A percentile compares a stretch with the other conserved stretches of the same genome.
These are phyloP conservation scores for Borostomias antarcticus DNA, from an alignment of 2,797 vertebrate genomes.

Conservation along the genomic window DNA sequence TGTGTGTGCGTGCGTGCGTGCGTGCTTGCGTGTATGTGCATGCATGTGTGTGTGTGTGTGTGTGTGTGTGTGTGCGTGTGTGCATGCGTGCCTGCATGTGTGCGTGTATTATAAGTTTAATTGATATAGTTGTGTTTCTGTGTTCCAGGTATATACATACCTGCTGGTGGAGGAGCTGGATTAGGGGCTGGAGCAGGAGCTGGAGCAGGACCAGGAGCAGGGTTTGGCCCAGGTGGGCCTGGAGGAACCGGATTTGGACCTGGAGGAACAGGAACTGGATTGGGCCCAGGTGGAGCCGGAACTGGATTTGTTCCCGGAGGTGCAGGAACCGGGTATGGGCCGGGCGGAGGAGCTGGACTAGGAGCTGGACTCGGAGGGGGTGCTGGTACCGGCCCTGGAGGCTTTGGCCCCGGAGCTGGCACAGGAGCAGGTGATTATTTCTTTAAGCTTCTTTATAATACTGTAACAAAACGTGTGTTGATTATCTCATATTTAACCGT, in stretches of 20 bases:
- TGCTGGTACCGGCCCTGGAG: slow-evolving; percentile 49
- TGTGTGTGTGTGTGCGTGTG: slow-evolving; percentile 4
- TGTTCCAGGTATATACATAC: slow-evolving; percentile 73
- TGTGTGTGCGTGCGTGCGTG: slow-evolving; percentile 6
- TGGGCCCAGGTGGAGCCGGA: slow-evolving; percentile 51
- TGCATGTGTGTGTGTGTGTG: slow-evolving; percentile 1
- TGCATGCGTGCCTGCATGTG: too few relatives aligned
- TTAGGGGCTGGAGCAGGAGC: slow-evolving; percentile 48
- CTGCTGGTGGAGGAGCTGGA: slow-evolving; percentile 60
- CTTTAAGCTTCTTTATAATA: background rate
- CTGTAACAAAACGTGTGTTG: too few relatives aligned
- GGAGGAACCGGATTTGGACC: slow-evolving; percentile 40
- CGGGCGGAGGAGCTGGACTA: slow-evolving; percentile 26
- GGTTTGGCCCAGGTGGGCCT: slow-evolving; percentile 39
- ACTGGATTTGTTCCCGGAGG: slow-evolving; percentile 52
- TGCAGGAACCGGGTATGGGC: slow-evolving; percentile 51
- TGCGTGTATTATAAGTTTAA: background rate
- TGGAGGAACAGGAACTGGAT: slow-evolving; percentile 38
- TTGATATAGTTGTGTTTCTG: background rate
- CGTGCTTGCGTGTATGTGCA: too few relatives aligned
- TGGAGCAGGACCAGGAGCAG: slow-evolving; percentile 37
- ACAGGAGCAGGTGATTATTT: slow-evolving; percentile 56
- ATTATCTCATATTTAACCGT: too few relatives aligned
- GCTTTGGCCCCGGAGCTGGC: slow-evolving; percentile 62
- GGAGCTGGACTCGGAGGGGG: slow-evolving; percentile 39